phyloP scores from a whole-genome alignment of 2,797 vertebrate species.

The Sylvia borin region DNA sequence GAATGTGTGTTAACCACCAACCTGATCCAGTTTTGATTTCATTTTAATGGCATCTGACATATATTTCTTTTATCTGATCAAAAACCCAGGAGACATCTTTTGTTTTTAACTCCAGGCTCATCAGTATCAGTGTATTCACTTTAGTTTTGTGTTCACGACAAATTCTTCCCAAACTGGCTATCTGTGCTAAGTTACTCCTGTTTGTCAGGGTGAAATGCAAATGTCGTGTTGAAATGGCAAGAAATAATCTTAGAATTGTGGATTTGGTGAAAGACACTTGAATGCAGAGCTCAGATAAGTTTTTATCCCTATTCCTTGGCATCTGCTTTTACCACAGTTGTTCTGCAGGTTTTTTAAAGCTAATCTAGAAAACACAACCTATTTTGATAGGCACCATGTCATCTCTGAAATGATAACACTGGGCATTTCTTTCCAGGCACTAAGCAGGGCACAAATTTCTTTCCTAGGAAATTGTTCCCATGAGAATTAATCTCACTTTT shows the following conservation, averaged over 20 bases:
- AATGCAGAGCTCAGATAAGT: neutral
- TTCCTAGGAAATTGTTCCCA: neutral
- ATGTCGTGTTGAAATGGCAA: neutral
- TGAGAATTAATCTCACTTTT: too few relatives aligned
- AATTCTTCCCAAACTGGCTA: neutral
- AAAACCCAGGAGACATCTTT: rapidly evolving
- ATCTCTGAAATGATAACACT: neutral
- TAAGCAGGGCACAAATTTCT: neutral
- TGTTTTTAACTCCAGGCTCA: neutral
- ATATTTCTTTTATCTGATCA: neutral
- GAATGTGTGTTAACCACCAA: neutral
- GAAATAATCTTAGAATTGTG: neutral
- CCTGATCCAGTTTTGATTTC: neutral
- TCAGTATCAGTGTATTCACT: neutral
- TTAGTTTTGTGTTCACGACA: neutral
- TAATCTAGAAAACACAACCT: neutral
- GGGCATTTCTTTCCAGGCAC: neutral
- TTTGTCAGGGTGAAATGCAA: neutral
- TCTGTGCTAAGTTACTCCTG: neutral
- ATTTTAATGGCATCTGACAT: neutral
- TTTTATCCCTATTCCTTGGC: neutral
- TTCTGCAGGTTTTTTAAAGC: neutral
- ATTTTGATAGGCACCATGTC: neutral
- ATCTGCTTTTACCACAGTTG: neutral
- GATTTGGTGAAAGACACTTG: neutral